A percentile compares a stretch with the other conserved stretches of the same genome.
Conservation (phyloP, 2,113 vertebrate genomes). For the Pygoscelis antarcticus region DNA sequence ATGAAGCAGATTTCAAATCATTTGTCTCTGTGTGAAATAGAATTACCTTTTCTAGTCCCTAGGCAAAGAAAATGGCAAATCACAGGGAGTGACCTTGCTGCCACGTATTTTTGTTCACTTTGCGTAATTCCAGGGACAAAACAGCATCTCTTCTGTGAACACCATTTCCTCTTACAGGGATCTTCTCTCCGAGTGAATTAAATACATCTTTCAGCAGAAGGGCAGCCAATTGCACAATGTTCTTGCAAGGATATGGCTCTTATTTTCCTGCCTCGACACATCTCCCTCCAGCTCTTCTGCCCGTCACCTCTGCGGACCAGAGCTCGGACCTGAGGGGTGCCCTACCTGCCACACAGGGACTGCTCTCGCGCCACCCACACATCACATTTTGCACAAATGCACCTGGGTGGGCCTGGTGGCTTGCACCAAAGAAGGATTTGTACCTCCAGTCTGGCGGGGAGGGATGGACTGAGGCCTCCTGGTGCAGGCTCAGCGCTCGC, state of each 20-base stretch:
- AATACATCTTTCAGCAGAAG: neutral
- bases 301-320: neutral
- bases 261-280: neutral
- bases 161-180: neutral
- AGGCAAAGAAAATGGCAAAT: constrained; percentile 25
- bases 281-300: neutral
- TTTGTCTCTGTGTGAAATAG: constrained; percentile 12
- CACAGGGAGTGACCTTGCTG: neutral
- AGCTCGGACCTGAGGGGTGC: neutral
- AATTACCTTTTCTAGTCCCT: constrained; percentile 8
- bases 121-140: constrained; percentile 9
- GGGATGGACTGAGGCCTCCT: accelerated
- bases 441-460: accelerated
- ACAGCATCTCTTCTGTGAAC: neutral
- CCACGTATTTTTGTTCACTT: neutral
- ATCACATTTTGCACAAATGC: neutral
- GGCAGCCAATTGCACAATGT: neutral
- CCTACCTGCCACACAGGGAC: too few species aligned
- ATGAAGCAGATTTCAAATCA: neutral
- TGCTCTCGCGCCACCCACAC: neutral
- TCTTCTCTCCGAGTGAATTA: neutral
- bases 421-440: neutral
- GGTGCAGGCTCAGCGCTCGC: accelerated
- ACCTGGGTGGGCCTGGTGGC: neutral
- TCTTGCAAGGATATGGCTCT: neutral